phyloP scores from a whole-genome alignment of 2,888 invertebrate genomes.

The Willowsia nigromaculata region DNA sequence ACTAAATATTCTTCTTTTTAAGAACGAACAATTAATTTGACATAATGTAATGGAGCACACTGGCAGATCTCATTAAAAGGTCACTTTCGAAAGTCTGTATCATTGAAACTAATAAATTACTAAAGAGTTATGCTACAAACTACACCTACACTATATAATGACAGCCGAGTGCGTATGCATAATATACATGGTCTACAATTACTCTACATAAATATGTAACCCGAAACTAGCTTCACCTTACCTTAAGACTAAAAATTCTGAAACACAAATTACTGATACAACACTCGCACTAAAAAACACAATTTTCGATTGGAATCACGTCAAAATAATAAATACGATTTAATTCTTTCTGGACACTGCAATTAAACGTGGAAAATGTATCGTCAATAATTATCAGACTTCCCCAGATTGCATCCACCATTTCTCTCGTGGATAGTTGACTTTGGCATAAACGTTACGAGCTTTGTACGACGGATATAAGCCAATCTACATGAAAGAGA shows the following conservation, averaged over 20 bases:
- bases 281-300: too few species aligned
- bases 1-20: too few species aligned
- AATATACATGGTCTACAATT: too few species aligned
- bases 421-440: slow-evolving; percentile 77
- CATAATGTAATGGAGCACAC: neutral
- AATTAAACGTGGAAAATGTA: neutral
- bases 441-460: slow-evolving; percentile 74
- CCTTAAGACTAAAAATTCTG: too few species aligned
- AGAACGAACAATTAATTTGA: neutral
- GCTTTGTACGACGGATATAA: slow-evolving; percentile 78
- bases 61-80: slow-evolving; percentile 43
- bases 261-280: too few species aligned
- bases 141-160: too few species aligned
- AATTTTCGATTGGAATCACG: neutral
- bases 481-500: slow-evolving; percentile 59
- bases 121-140: neutral
- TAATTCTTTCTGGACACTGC: neutral
- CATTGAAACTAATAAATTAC: neutral
- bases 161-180: too few species aligned
- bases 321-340: neutral
- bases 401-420: slow-evolving; percentile 76
- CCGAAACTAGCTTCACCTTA: too few species aligned
- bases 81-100: slow-evolving; percentile 3
- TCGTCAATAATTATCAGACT: slow-evolving; percentile 9
- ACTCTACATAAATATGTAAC: too few species aligned